Percentiles rank a stretch among this genome's conserved stretches.
Conservation (phyloP, 1,140 invertebrate species). For the Eumeta japonica region DNA sequence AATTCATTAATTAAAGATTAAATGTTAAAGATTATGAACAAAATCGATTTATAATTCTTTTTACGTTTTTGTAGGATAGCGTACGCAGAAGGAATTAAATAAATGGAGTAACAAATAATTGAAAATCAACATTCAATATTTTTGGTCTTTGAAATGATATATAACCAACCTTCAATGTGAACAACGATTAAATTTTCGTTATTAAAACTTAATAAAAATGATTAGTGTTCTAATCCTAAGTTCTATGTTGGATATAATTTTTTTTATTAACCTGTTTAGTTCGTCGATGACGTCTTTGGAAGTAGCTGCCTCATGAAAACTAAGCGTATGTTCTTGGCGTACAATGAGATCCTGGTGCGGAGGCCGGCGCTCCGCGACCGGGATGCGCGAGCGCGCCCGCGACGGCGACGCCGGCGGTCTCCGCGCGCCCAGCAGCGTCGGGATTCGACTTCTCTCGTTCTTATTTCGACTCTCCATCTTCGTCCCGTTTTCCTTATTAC, state of each 20-base stretch:
- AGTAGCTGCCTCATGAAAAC: conserved; percentile 70
- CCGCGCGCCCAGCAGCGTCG: conserved; percentile 38
- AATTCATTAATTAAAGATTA: not conserved
- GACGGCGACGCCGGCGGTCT: conserved; percentile 44
- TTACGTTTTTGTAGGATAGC: no score
- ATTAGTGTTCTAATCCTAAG: not conserved
- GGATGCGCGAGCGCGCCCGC: conserved; percentile 36
- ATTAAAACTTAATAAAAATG: not conserved
- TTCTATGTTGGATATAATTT: not conserved
- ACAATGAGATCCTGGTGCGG: conserved; percentile 39
- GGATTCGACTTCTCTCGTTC: conserved; percentile 48
- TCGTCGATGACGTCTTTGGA: conserved; percentile 77
- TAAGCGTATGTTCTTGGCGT: conserved; percentile 54
- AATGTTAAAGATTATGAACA: no score
- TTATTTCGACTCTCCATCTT: conserved; percentile 26
- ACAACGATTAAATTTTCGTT: no score
- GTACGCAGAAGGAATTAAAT: no score
- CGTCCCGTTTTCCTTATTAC: conserved; percentile 41
- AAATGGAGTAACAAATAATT: no score
- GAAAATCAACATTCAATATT: no score
- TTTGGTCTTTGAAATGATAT: not conserved
- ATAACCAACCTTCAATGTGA: not conserved
- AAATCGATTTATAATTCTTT: no score
- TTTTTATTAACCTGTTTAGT: conserved; percentile 57
- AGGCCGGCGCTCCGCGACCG: conserved; percentile 26